A percentile compares a stretch with the other conserved stretches of the same genome.
phyloP scores from a whole-genome alignment of 2,888 invertebrate genomes.

The Lasioglossum oenotherae region DNA sequence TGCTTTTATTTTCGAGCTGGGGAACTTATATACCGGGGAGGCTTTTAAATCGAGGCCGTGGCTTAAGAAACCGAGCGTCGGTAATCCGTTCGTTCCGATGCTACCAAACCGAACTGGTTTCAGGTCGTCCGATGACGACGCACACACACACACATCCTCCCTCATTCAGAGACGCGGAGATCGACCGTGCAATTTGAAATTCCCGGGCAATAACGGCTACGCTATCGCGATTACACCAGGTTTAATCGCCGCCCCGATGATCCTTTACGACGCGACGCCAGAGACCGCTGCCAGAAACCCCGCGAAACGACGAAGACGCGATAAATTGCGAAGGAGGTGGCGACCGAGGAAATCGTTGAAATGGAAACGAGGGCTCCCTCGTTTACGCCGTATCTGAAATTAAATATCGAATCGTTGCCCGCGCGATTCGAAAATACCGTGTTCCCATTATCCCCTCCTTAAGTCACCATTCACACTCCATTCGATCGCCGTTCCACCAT shows the following conservation, averaged over 20 bases:
- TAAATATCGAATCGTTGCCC: constrained; percentile 29
- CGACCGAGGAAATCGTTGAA: not conserved
- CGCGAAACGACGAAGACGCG: not conserved
- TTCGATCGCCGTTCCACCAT: not conserved
- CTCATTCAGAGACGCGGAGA: constrained; percentile 22
- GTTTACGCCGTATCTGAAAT: constrained; percentile 16
- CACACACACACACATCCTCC: not conserved
- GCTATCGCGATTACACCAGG: constrained; percentile 55
- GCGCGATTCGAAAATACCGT: constrained; percentile 4
- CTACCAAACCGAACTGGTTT: constrained; percentile 68
- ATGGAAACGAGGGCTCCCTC: constrained; percentile 1
- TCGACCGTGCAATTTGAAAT: constrained; percentile 44
- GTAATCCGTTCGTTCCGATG: constrained; percentile 60
- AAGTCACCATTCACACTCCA: not conserved
- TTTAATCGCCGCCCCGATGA: constrained; percentile 58
- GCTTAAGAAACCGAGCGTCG: constrained; percentile 65
- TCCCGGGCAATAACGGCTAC: constrained; percentile 53
- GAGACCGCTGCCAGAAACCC: not conserved
- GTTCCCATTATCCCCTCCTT: not conserved
- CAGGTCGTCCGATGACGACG: not conserved
- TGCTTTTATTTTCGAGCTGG: constrained; percentile 60
- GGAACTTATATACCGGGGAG: constrained; percentile 38
- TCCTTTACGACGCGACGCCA: constrained; percentile 41
- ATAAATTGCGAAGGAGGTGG: not conserved
- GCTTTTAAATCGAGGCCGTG: constrained; percentile 61